Percentiles rank a stretch among this genome's conserved stretches.
Evolutionary conservation across 2,888 invertebrate genomes (phyloP).

Genomic region (Pomacea canaliculata): DNA sequence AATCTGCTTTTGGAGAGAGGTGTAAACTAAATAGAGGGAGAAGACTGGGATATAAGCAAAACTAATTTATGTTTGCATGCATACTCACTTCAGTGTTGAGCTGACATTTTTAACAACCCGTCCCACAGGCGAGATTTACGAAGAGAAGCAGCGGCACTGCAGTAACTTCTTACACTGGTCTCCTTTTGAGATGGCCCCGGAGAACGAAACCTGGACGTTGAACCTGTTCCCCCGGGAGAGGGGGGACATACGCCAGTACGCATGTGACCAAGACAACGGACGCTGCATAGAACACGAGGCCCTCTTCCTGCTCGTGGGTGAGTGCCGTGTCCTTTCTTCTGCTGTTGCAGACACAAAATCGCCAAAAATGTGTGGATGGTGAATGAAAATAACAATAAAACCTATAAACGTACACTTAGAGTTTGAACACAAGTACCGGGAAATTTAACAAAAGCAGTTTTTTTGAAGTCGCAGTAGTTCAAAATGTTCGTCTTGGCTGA

Average conservation of each 20-base stretch:
- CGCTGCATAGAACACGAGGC: constrained; percentile 52
- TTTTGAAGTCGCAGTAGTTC: too few relatives aligned
- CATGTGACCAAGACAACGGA: constrained; percentile 39
- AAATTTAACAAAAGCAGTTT: too few relatives aligned
- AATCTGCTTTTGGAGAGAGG: too few relatives aligned
- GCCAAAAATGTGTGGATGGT: too few relatives aligned
- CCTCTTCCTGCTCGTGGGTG: constrained; percentile 50
- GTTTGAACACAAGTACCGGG: too few relatives aligned
- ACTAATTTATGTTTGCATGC: neutral
- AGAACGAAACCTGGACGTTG: constrained; percentile 31
- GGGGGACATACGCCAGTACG: constrained; percentile 33
- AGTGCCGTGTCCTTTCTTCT: constrained; percentile 5
- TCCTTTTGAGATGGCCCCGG: constrained; percentile 45
- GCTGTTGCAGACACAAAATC: too few relatives aligned
- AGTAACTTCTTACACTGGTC: constrained; percentile 56
- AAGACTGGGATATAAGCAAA: neutral
- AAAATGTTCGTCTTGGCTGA: too few relatives aligned
- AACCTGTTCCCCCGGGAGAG: constrained; percentile 51
- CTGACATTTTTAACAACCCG: neutral
- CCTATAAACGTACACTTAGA: too few relatives aligned
- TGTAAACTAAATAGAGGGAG: neutral
- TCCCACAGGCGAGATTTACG: constrained; percentile 44
- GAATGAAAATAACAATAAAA: too few relatives aligned
- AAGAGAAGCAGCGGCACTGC: constrained; percentile 48
- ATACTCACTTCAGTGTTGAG: too few relatives aligned